phyloP scores from a whole-genome alignment of 2,113 vertebrate genomes.

The Dascyllus trimaculatus region DNA sequence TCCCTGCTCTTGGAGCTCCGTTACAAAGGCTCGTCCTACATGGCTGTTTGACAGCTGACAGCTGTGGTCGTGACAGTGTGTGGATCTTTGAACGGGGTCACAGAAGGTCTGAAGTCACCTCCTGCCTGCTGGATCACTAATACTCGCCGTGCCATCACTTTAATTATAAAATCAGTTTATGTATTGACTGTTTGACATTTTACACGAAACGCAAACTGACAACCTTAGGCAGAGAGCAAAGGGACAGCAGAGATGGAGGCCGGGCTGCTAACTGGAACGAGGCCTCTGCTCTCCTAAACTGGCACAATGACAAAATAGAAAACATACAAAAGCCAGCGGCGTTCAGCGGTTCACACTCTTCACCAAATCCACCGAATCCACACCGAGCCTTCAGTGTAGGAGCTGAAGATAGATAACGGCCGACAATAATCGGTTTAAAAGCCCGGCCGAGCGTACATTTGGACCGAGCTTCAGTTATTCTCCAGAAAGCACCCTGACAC shows the following conservation, averaged over 20 bases:
- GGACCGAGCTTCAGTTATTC: background rate
- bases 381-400: slow-evolving; percentile 35
- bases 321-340: slow-evolving; percentile 2
- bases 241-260: slow-evolving; percentile 20
- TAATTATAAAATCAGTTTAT: too few relatives aligned
- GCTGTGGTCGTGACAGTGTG: slow-evolving; percentile 1
- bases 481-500: background rate
- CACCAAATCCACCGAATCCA: background rate
- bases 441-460: background rate
- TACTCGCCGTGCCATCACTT: too few relatives aligned
- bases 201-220: background rate
- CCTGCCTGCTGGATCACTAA: background rate
- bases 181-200: background rate
- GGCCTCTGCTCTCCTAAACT: slow-evolving; percentile 24
- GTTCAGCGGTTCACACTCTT: background rate
- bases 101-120: background rate
- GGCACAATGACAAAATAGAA: slow-evolving; percentile 3
- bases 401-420: background rate
- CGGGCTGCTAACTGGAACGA: slow-evolving; percentile 16
- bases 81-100: background rate
- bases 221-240: background rate
- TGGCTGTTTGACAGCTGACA: slow-evolving; percentile 4
- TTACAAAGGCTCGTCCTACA: too few relatives aligned
- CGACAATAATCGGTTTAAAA: slow-evolving; percentile 30
- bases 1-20: too few relatives aligned